These are phyloP conservation scores for Rotaria sp. DNA, from an alignment of 2,888 invertebrate genomes.

Conservation along the genomic window DNA sequence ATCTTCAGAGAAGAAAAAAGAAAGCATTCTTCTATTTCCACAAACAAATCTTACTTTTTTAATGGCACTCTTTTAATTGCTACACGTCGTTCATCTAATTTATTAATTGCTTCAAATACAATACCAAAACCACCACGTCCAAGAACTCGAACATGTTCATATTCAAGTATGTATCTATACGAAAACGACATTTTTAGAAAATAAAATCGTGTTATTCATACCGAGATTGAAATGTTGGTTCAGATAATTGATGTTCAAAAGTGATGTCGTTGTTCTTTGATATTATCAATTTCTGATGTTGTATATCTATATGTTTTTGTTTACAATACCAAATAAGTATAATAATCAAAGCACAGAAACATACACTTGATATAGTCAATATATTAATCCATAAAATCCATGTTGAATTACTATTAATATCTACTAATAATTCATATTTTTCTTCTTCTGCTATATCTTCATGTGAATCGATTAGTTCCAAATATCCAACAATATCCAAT, in stretches of 20 bases:
- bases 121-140: slow-evolving; percentile 82
- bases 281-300: not conserved
- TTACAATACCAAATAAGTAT: not conserved
- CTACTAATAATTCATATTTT: too few relatives aligned
- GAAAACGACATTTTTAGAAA: not conserved
- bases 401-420: not conserved
- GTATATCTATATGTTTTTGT: not conserved
- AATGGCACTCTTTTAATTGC: slow-evolving; percentile 87
- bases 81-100: slow-evolving; percentile 83
- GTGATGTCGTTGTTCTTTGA: not conserved
- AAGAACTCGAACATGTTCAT: slow-evolving; percentile 58
- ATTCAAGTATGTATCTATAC: slow-evolving; percentile 74
- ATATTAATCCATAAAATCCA: not conserved
- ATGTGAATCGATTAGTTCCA: not conserved
- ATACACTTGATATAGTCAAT: not conserved
- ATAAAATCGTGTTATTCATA: not conserved
- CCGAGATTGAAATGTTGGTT: too few relatives aligned
- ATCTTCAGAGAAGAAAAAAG: not conserved
- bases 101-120: slow-evolving; percentile 62
- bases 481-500: slow-evolving; percentile 62
- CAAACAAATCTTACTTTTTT: slow-evolving; percentile 58
- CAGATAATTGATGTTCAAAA: too few relatives aligned
- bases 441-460: too few relatives aligned
- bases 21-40: not conserved
- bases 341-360: not conserved